phyloP scores from a whole-genome alignment of 2,888 invertebrate species.

The Rhyacophila evoluta region DNA sequence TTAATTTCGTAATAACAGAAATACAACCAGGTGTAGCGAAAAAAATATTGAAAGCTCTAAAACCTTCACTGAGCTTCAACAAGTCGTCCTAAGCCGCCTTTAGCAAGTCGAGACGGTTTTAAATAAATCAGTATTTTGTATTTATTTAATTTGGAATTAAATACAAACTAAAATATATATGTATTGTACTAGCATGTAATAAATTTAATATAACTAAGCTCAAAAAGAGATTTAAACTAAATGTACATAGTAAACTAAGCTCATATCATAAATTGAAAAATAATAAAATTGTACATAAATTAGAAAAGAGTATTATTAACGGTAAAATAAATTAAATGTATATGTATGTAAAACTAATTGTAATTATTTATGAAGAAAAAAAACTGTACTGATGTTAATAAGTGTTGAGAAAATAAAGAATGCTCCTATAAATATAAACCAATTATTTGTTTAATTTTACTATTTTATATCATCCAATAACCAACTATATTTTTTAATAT shows the following conservation, averaged over 20 bases:
- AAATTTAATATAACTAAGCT: not conserved
- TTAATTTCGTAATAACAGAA: no score
- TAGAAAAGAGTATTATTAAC: slow-evolving; percentile 15
- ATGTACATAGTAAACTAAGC: not conserved
- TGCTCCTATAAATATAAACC: slow-evolving; percentile 25
- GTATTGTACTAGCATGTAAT: not conserved
- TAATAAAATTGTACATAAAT: slow-evolving; percentile 27
- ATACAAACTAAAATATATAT: not conserved
- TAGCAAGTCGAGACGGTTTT: no score
- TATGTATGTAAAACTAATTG: not conserved
- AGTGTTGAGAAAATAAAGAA: slow-evolving; percentile 51
- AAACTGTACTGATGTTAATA: slow-evolving; percentile 54
- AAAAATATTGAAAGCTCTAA: no score
- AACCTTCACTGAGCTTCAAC: no score
- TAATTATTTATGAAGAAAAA: slow-evolving; percentile 46
- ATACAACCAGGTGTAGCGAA: no score
- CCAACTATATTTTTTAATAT: no score
- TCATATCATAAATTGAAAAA: slow-evolving; percentile 28
- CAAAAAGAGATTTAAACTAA: slow-evolving; percentile 57
- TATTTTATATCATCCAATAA: not conserved
- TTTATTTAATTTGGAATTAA: not conserved
- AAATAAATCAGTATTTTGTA: not conserved
- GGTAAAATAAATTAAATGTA: not conserved
- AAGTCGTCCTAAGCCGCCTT: no score
- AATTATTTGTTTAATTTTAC: not conserved